Conservation (phyloP, 2,797 vertebrate genomes). For the Pempheris klunzingeri region DNA sequence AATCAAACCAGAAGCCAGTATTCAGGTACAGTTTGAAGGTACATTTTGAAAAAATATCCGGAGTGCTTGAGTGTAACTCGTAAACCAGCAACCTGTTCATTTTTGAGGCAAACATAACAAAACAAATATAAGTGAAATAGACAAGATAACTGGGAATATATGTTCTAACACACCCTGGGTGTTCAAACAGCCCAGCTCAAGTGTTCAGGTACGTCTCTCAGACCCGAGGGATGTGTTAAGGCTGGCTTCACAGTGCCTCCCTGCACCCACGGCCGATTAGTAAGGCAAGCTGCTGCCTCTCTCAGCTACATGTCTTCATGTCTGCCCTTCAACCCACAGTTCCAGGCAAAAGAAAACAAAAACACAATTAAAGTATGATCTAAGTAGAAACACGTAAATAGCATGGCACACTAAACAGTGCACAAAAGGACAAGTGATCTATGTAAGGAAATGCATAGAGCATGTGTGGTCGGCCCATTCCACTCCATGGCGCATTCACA, state of each 20-base stretch:
- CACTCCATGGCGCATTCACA: constrained; percentile 52
- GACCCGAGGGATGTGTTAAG: constrained; percentile 72
- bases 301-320: constrained; percentile 48
- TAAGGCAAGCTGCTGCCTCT: constrained; percentile 76
- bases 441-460: constrained; percentile 75
- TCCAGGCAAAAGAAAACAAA: constrained; percentile 32
- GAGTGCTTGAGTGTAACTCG: constrained; percentile 32
- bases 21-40: constrained; percentile 6
- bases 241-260: constrained; percentile 69
- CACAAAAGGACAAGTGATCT: constrained; percentile 46
- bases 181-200: constrained; percentile 38
- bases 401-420: constrained; percentile 5
- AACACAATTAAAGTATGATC: constrained; percentile 28
- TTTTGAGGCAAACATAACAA: constrained; percentile 26
- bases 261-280: constrained; percentile 57
- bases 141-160: constrained; percentile 38
- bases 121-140: constrained; percentile 20
- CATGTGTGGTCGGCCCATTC: constrained; percentile 53
- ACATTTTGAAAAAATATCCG: background rate
- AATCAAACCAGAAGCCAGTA: constrained; percentile 18
- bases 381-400: constrained; percentile 30
- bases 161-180: constrained; percentile 38
- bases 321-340: constrained; percentile 34
- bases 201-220: constrained; percentile 49
- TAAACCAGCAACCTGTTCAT: constrained; percentile 39